Conservation (phyloP, 1,140 invertebrate genomes). For the Notospermus geniculatus region DNA sequence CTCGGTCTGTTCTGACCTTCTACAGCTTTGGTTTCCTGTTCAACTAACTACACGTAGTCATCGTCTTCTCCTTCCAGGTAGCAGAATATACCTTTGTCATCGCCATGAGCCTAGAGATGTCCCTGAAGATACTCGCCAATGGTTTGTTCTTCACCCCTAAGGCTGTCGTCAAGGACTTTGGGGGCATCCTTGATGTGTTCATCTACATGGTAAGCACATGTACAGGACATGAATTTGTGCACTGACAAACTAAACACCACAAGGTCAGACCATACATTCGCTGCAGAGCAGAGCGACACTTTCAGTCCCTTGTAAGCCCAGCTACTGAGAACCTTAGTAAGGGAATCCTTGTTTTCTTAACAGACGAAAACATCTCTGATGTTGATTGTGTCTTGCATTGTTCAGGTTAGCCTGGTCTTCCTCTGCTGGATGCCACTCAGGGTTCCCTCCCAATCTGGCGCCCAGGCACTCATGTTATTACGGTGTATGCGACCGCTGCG, state of each 20-base stretch:
- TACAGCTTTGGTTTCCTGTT: background rate
- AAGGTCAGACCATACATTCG: too few species aligned
- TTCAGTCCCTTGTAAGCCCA: too few species aligned
- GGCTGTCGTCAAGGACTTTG: constrained; percentile 95
- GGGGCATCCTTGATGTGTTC: constrained; percentile 93
- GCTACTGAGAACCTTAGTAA: too few species aligned
- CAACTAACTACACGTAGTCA: background rate
- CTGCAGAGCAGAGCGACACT: too few species aligned
- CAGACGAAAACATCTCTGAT: too few species aligned
- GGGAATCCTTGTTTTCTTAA: too few species aligned
- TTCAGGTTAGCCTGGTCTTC: constrained; percentile 71
- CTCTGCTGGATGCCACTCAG: constrained; percentile 92
- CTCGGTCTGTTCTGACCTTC: background rate
- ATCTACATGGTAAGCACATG: constrained; percentile 86
- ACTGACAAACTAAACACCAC: too few species aligned
- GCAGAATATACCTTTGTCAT: constrained; percentile 98
- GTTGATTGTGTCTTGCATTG: constrained; percentile 5
- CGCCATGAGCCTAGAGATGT: constrained; percentile 95
- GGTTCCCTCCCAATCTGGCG: constrained; percentile 77
- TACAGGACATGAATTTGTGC: constrained; percentile 20
- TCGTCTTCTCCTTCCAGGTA: constrained; percentile 68
- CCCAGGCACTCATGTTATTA: constrained; percentile 93
- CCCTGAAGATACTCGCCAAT: constrained; percentile 93
- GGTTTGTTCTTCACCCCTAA: constrained; percentile 99
- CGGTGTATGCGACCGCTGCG: constrained; percentile 92